Base-by-base conservation (phyloP, 2,888 invertebrate species). In the Stegophylla sp. region DNA sequence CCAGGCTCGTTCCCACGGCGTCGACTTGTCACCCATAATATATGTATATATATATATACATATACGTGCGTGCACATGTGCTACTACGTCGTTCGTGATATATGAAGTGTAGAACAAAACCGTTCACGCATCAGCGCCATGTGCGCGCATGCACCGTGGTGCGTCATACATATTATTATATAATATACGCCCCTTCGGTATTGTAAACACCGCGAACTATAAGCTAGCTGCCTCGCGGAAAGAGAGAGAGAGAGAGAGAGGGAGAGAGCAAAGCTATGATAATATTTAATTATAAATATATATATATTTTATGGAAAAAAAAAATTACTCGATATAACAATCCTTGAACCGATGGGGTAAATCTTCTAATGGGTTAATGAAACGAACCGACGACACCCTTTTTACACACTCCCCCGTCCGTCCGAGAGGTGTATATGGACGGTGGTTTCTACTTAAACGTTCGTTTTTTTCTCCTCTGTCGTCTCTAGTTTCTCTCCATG, bases 1-100 rank as follows among this genome's bases (percentile, higher is more conserved):
- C 79, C 79, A 71, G 79, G 79, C 79, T 79, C n/a, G 79, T 79
- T 79, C 79, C 79, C 79, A 79, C 79, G 79, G 34, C 69, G 34
- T 77, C 59, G 43, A 79, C 79, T 79, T 79, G 79, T 79, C 79
- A 79, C 79, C 79, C 79, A 79, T 43, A 56, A 41, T 51, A 69
- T 28, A 26, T 69, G 64, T 41, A 41, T 64, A 64, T 75, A 73
- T 61, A n/a, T 59, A 20, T 20, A 43, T 59, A 7, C 23, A 1
- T 67, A 48, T 28, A 26, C 17, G 9, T 61, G 23, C 10, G 43
- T 61, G 28, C 53, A 43, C 76, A 76, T 63, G 66, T 66, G 76
- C 66, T 67, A 17, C 15, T 0, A 13, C 64, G 20, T 28, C 72
- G 59, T 53, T 69, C 59, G 69, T 77, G 45, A 77, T 77, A 69